Evolutionary conservation across 2,113 vertebrate species (phyloP).

Genomic region (Ceyx cyanopectus): DNA sequence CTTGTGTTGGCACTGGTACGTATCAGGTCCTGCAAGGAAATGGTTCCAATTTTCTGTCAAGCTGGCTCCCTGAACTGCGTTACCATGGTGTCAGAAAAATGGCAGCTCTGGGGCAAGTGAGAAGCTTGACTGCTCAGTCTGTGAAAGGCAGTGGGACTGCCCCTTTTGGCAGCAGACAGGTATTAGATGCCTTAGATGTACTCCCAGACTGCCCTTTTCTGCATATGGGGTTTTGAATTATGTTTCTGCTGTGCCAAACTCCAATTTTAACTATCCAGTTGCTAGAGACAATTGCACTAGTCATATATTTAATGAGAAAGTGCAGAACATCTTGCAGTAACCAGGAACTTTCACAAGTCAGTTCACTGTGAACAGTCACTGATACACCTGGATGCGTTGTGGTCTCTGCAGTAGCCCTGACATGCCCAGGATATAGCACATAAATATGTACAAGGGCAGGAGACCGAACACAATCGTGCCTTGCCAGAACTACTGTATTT

Average conservation of each 20-base stretch:
- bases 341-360: background rate
- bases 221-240: background rate
- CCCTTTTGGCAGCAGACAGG: background rate
- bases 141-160: background rate
- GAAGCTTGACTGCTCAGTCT: background rate
- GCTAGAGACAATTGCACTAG: background rate
- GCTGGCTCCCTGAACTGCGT: background rate
- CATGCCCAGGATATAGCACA: background rate
- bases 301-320: background rate
- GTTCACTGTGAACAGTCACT: background rate
- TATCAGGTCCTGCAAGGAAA: background rate
- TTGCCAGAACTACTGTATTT: background rate
- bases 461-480: background rate
- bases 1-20: background rate
- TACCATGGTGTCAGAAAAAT: background rate
- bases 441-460: background rate
- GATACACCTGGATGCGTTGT: background rate
- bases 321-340: background rate
- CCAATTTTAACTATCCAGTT: background rate
- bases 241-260: background rate
- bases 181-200: background rate
- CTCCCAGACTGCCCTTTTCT: background rate
- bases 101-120: background rate
- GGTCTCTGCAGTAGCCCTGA: background rate
- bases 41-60: background rate